These are phyloP conservation scores for Actinia tenebrosa DNA, from an alignment of 64 coral and sea anemone species.

Conservation along the genomic window DNA sequence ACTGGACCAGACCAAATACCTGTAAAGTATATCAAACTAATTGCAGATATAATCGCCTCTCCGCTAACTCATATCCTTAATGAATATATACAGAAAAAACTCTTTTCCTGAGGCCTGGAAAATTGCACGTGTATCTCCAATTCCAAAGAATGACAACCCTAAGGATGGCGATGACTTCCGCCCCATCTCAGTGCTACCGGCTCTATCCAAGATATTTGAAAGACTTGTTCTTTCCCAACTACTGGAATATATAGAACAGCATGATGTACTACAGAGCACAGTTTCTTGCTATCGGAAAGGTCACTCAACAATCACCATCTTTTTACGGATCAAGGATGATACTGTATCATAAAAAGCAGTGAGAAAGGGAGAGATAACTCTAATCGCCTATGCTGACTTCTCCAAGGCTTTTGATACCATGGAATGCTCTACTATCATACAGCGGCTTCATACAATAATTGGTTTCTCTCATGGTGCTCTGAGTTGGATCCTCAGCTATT, in stretches of 20 bases:
- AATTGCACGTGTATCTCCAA: constrained; percentile 37
- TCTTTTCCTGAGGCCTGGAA: constrained; percentile 38
- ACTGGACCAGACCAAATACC: constrained; percentile 49
- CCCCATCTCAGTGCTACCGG: constrained; percentile 35
- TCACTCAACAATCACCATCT: constrained; percentile 33
- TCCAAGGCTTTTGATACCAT: constrained; percentile 51
- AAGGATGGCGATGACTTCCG: constrained; percentile 13
- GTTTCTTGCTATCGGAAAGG: constrained; percentile 52
- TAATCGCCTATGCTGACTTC: constrained; percentile 49
- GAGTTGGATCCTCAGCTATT: constrained; percentile 46
- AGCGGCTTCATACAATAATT: constrained; percentile 17
- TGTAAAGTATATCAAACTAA: constrained; percentile 41
- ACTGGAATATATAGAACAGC: constrained; percentile 15
- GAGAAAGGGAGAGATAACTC: constrained; percentile 24
- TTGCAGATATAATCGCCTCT: constrained; percentile 20
- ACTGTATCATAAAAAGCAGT: neutral
- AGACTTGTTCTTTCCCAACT: constrained; percentile 18
- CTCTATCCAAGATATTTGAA: constrained; percentile 47
- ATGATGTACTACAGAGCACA: neutral
- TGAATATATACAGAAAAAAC: constrained; percentile 19
- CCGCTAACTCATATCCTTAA: constrained; percentile 54
- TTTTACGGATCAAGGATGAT: constrained; percentile 43
- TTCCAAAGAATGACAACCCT: constrained; percentile 25
- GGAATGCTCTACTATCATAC: constrained; percentile 27
- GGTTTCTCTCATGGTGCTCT: constrained; percentile 35